Evolutionary conservation across 2,888 invertebrate species (phyloP), one percentile per base, ranked within the genome.

Genomic region (Morpho helenor): DNA sequence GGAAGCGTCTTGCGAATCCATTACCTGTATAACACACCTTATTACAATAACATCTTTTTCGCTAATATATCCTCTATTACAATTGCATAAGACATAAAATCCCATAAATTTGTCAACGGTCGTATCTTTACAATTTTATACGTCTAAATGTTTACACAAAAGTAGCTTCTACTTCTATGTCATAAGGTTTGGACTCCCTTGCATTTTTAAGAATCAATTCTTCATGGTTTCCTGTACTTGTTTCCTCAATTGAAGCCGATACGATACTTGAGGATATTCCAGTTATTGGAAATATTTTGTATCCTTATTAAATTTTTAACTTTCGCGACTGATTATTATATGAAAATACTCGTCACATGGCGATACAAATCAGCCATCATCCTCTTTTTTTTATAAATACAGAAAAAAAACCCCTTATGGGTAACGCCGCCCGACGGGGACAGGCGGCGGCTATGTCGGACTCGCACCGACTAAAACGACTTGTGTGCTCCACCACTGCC

Each of bases 1-100:
- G 54, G 47, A 54, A 47, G 23, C 54, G 8, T 48, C 42, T 54
- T 42, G 9, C 51, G 56, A 56, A 56, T 56, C 59, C 52, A 59
- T 59, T 59, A 59, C 55, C 52, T 49, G 42, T 53, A n/a, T 46
- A 41, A 16, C 47, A 47, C 22, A 54, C 42, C 54, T n/a, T 31
- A 10, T 23, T 42, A 54, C 42, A 41, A 42, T 42, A 42, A 48
- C 41, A 39, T 46, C 40, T 46, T 40, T 39, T 8, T 39, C 16
- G 9, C 41, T n/a, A 52, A 48, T 41, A 47, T 23, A 43, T 10
- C 5, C 41, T 9, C 7, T 56, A 52, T 40, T 3, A 7, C 7
- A 54, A 7, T 45, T 7, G 1, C 7, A 23, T 23, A 48, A 41
- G 42, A 8, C 42, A 47, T 48, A 1, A 42, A 10, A 48, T 48